A percentile compares a stretch with the other conserved stretches of the same genome.
These are phyloP conservation scores for Malurus cyaneus DNA, from an alignment of 2,113 vertebrate genomes.

Conservation along the genomic window DNA sequence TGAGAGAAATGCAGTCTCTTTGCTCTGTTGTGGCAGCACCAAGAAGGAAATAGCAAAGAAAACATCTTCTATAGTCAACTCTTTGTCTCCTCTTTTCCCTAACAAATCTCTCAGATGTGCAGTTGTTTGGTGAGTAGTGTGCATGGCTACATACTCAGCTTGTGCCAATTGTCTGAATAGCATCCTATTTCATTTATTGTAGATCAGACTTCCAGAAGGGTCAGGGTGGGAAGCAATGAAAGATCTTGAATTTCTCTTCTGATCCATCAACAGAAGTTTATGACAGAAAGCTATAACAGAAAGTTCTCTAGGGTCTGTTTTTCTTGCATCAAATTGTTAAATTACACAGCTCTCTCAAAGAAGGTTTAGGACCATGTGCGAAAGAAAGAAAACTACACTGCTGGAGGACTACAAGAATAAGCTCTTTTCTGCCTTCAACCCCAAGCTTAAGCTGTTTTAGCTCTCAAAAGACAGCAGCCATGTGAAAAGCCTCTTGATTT, in stretches of 20 bases:
- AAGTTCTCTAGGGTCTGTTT: not conserved
- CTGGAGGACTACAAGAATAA: not conserved
- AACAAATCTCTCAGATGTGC: not conserved
- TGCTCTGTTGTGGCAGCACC: not conserved
- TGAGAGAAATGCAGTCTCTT: not conserved
- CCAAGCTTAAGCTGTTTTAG: fast-evolving
- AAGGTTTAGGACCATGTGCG: not conserved
- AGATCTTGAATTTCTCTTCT: not conserved
- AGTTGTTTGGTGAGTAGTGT: not conserved
- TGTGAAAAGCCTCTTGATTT: not conserved
- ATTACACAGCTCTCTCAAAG: not conserved
- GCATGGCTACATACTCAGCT: not conserved
- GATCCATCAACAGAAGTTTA: not conserved
- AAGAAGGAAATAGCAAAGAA: not conserved
- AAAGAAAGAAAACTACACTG: not conserved
- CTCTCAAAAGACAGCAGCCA: not conserved
- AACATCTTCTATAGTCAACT: not conserved
- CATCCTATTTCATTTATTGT: not conserved
- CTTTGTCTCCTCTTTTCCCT: not conserved
- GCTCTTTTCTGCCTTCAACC: not conserved
- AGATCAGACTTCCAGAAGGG: not conserved
- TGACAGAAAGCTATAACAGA: not conserved
- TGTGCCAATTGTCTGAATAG: not conserved
- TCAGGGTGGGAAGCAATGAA: not conserved
- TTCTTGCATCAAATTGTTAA: not conserved